Evolutionary conservation across 2,888 invertebrate species (phyloP), one percentile per base, ranked within the genome.

Genomic region (Mylabris sibirica): DNA sequence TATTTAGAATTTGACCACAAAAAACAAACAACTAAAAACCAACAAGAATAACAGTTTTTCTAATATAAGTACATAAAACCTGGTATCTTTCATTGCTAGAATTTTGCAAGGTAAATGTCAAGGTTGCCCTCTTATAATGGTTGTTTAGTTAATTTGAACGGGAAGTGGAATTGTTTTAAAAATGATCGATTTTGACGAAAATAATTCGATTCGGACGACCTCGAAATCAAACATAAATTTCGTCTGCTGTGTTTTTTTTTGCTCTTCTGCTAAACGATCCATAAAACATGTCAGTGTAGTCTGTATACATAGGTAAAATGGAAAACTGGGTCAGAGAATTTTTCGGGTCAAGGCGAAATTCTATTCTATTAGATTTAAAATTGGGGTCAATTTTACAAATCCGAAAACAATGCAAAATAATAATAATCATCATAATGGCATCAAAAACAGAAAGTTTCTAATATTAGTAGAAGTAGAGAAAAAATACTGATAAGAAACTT

Each of bases 311-410:
- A 73, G 71, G 70, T 69, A 71, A 20, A 49, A 69, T 22, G 63
- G 60, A 66, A 68, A 75, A 71, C 65, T 75, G 60, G 75, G 75
- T 72, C 75, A 71, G 63, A 59, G 68, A 60, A 9, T 49, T 49
- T 72, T 68, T 61, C 72, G 64, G 73, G 75, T 72, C 75, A 73
- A 72, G 73, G 74, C 63, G 68, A 66, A 38, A 59, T 65, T 68
- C 67, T 60, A 49, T 65, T 68, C 67, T 70, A 68, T 65, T 44
- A 63, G 60, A 67, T 64, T 69, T 53, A 60, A 20, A 20, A 49
- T 49, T 49, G 20, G 49, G 49, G 22, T 49, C 49, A 20, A 49
- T 11, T 49, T 20, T 20, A 49, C 9, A 20, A 49, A 49, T 20
- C 20, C 1, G 9, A 11, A 49, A 49, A 49, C 44, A 44, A 44